Percentiles rank a stretch among this genome's conserved stretches.
Conservation (phyloP, 2,113 vertebrate genomes). For the Percopsis transmontana region DNA sequence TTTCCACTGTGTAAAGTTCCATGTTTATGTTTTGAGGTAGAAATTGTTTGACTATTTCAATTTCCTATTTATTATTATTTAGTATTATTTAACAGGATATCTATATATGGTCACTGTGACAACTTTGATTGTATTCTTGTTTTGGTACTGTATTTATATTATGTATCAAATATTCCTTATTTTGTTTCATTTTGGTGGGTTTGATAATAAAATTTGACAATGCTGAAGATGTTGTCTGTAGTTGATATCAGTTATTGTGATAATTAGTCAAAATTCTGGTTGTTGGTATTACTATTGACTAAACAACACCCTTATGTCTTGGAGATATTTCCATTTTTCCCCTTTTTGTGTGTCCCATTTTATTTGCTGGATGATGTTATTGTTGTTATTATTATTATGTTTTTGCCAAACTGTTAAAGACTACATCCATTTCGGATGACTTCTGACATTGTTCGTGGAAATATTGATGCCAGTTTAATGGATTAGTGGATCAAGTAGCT, state of each 20-base stretch:
- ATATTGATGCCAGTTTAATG: slow-evolving; percentile 48
- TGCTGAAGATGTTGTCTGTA: neutral
- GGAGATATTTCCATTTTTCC: too few species aligned
- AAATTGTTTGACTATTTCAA: neutral
- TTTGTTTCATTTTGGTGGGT: neutral
- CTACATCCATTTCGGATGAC: slow-evolving; percentile 48
- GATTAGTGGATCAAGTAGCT: slow-evolving; percentile 50
- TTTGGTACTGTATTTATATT: too few species aligned
- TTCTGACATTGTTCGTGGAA: slow-evolving; percentile 41
- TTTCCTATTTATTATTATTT: neutral
- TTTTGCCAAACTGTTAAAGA: slow-evolving; percentile 7
- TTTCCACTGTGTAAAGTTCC: neutral
- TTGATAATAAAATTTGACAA: neutral
- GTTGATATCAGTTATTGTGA: too few species aligned
- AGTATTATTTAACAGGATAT: neutral
- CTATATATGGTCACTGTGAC: neutral
- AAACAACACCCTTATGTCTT: too few species aligned
- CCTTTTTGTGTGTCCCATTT: too few species aligned
- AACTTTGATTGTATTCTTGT: neutral
- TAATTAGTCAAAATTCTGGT: too few species aligned
- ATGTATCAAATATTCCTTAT: too few species aligned
- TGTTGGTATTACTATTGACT: neutral
- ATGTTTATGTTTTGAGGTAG: neutral
- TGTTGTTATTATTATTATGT: neutral
- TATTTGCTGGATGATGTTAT: neutral